Evolutionary conservation across 2,888 invertebrate species (phyloP), one percentile per base, ranked within the genome.

Genomic region (Argynnis bischoffii): DNA sequence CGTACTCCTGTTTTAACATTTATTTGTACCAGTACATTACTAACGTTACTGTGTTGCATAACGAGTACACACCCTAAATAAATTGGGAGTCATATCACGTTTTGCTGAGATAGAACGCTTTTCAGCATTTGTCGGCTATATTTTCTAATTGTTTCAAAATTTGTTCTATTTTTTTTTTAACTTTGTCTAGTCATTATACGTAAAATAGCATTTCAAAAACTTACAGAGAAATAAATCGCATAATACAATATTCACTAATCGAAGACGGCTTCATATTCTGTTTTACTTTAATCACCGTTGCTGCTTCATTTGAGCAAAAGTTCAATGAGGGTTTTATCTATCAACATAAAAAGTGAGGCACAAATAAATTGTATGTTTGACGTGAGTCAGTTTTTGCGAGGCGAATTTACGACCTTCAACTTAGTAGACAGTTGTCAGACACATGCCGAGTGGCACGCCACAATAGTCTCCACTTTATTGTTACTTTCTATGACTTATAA

Each of bases 1-100:
- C 63, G 73, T 78, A 80, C 80, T 78, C 82, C 81, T 82, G 82
- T 83, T 84, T 83, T 76, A 75, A 77, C 81, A 79, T 84, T 81
- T 81, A 80, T 82, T 81, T 78, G 76, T 76, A 72, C 75, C 61
- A 67, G 64, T 69, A 67, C 69, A 67, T 67, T 71, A 69, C 63
- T 63, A 56, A 57, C 61, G 53, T 50, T 67, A 61, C 66, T 60
- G 18, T 65, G 67, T 71, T 71, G 71, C 65, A 65, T 69, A 71
- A 69, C 66, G 66, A 66, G 60, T 63, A 66, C 46, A 67, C 60
- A 68, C 46, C 53, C 60, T 60, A 65, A 65, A 70, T 65, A 65
- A 65, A 67, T 63, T 61, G 55, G 61, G 50, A 67, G 51, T 67
- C 67, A 56, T 51, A 61, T 61, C 63, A 63, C 61, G 63, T 56